Base-by-base conservation (phyloP, 2,113 vertebrate genomes). In the Ancistrus triradiatus region DNA sequence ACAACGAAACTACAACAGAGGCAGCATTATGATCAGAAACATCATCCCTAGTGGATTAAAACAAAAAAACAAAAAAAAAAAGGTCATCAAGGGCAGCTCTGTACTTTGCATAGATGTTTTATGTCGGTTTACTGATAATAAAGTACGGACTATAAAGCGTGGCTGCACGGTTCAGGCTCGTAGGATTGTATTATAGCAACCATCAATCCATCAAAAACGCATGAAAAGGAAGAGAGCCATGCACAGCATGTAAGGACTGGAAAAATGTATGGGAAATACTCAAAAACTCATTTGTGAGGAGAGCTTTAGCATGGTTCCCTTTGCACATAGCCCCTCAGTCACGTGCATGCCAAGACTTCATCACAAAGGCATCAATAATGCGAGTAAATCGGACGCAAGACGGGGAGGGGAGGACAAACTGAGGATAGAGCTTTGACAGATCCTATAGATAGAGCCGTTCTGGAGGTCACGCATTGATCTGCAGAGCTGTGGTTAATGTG, bases 351-450 rank as follows among this genome's bases (percentile, higher is more conserved):
- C 7, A n/a, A 44, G 27, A 35, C 22, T 44, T 55, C 42, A 37
- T 47, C 42, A 58, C 22, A 40, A 49, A 18, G 10, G 15, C 63
- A 49, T 66, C 43, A 50, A 49, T 42, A 31, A 24, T 49, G 31
- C 8, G 9, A 66, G 53, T 58, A 27, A 47, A 37, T 60, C 59
- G 35, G 22, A 53, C 22, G 35, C 5, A 18, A 10, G 1, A 2
- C 2, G 17, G 50, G 38, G 19, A 22, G 40, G 28, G 7, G 19
- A 21, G 49, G 38, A 38, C 49, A 44, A 25, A 55, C 3, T 17
- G 24, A 53, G 21, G 40, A 44, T 37, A 48, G 48, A 9, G 11
- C 27, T 22, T 44, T 56, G 33, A 58, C 21, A n/a, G 44, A 19
- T 50, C 63, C 24, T 14, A 42, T 33, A 42, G 25, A 42, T 27